Percentiles rank a stretch among this genome's conserved stretches.
Conservation (phyloP, 2,113 vertebrate species). For the Hiodon tergisus region DNA sequence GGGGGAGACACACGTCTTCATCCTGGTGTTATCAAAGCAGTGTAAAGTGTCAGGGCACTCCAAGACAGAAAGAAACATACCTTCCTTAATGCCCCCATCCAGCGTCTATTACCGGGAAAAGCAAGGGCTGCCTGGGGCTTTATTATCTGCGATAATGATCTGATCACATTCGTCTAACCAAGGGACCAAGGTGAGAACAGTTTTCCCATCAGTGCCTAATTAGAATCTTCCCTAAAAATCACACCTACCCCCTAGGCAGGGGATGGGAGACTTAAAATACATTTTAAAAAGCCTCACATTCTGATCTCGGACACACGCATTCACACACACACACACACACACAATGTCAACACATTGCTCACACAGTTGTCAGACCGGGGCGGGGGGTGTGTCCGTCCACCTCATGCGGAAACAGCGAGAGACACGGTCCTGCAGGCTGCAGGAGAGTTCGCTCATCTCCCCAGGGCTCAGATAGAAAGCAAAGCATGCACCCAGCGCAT, state of each 20-base stretch:
- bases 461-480: no score
- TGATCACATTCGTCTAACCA: conserved; percentile 18
- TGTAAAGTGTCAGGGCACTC: conserved; percentile 6
- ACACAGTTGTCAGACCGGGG: neutral
- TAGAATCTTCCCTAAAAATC: conserved; percentile 1
- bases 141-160: conserved; percentile 24
- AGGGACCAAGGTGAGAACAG: conserved; percentile 14
- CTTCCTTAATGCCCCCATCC: conserved; percentile 4
- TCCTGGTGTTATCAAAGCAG: neutral
- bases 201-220: conserved; percentile 18
- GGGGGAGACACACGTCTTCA: neutral
- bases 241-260: conserved; percentile 7
- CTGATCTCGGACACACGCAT: neutral
- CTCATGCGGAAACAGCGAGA: no score
- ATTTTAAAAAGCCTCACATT: neutral
- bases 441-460: no score
- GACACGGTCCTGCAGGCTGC: no score
- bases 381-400: no score
- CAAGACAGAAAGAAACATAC: conserved; percentile 15
- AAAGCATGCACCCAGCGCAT: no score
- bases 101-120: conserved; percentile 10
- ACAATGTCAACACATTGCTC: neutral
- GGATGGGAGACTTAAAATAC: neutral
- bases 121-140: neutral
- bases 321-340: neutral